These are phyloP conservation scores for Carpatolechia fugitivella DNA, from an alignment of 2,888 invertebrate genomes.

Conservation along the genomic window DNA sequence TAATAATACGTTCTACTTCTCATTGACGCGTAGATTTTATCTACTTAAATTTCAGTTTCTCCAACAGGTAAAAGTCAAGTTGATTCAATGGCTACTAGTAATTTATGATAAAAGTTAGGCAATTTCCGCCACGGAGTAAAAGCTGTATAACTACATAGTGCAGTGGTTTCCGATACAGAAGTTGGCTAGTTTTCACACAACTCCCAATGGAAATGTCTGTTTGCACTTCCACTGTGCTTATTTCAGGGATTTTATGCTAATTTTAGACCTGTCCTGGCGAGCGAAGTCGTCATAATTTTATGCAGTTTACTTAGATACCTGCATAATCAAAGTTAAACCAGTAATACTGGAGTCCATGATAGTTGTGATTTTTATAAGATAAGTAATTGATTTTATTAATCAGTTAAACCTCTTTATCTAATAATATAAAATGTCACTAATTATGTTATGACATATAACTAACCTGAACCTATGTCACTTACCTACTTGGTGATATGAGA, in stretches of 20 bases:
- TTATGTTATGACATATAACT: no score
- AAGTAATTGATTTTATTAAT: no score
- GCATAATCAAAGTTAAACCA: not conserved
- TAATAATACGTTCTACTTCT: no score
- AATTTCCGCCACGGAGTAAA: no score
- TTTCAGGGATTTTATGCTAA: slow-evolving; percentile 29
- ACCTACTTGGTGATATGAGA: no score
- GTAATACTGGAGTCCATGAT: not conserved
- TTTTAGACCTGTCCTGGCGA: slow-evolving; percentile 19
- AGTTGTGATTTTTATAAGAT: no score
- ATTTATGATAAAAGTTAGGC: no score
- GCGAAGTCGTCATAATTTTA: slow-evolving; percentile 5
- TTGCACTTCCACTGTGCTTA: slow-evolving; percentile 29
- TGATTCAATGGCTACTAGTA: not conserved
- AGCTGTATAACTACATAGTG: not conserved
- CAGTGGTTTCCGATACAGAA: slow-evolving; percentile 6
- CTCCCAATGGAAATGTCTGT: slow-evolving; percentile 43
- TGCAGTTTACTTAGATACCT: not conserved
- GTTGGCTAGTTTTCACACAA: slow-evolving; percentile 21
- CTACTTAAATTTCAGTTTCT: not conserved
- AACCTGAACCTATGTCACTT: no score
- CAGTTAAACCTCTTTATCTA: no score
- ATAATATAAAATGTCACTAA: no score
- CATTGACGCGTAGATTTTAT: not conserved
- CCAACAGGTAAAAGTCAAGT: not conserved